Evolutionary conservation across 2,888 invertebrate species (phyloP).

Genomic region (Augochlorella aurata): DNA sequence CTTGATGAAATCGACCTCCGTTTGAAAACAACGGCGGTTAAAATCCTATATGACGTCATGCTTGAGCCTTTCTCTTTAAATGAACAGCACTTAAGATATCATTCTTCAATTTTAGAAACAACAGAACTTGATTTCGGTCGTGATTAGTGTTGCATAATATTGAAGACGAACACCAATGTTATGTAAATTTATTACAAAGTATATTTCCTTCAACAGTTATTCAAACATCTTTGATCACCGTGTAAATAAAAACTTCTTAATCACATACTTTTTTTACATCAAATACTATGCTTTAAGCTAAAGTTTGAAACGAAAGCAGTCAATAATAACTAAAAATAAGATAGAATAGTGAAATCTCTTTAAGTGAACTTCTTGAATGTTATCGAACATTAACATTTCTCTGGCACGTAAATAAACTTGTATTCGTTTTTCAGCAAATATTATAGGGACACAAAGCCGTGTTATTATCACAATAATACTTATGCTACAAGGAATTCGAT

Average conservation of each 20-base stretch:
- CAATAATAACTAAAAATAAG: neutral
- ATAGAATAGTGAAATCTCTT: constrained; percentile 11
- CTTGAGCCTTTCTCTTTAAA: neutral
- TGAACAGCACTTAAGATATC: neutral
- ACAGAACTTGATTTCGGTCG: neutral
- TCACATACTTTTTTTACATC: constrained; percentile 42
- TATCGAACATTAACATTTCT: constrained; percentile 5
- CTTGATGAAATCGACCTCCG: neutral
- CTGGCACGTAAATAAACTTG: neutral
- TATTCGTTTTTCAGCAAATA: neutral
- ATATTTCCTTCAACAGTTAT: constrained; percentile 56
- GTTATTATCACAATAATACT: constrained; percentile 45
- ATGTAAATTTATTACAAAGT: constrained; percentile 44
- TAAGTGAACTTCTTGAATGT: neutral
- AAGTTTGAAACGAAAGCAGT: constrained; percentile 29
- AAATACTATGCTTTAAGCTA: constrained; percentile 36
- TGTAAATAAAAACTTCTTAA: constrained; percentile 54
- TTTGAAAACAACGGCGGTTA: neutral
- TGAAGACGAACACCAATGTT: neutral
- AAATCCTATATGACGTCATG: constrained; percentile 1
- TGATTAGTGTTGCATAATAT: neutral
- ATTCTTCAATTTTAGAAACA: neutral
- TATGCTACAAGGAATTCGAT: constrained; percentile 29
- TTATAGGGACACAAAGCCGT: constrained; percentile 29
- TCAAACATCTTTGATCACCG: constrained; percentile 32